Conservation (phyloP, 2,888 invertebrate species). For the Clitarchus hookeri region DNA sequence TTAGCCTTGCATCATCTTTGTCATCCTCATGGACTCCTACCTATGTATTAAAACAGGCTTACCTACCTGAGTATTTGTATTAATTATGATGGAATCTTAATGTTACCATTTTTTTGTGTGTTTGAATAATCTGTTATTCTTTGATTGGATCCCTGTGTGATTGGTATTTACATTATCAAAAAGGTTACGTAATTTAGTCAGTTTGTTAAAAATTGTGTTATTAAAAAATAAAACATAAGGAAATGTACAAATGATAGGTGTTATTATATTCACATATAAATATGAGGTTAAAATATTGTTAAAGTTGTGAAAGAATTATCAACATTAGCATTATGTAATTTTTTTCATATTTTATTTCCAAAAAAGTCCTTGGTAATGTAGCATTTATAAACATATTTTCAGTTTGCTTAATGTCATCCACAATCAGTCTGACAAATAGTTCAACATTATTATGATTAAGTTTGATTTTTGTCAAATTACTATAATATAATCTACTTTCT, state of each 20-base stretch:
- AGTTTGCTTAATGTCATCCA: too few relatives aligned
- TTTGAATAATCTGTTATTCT: neutral
- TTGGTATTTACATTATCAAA: neutral
- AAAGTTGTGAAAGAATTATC: neutral
- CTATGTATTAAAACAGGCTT: neutral
- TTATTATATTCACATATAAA: neutral
- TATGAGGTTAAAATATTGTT: constrained; percentile 11
- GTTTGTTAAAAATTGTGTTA: neutral
- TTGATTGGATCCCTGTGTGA: neutral
- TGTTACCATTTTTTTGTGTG: neutral
- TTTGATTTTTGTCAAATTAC: too few relatives aligned
- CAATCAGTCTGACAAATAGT: too few relatives aligned
- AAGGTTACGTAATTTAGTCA: neutral
- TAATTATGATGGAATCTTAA: neutral
- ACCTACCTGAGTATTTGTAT: neutral
- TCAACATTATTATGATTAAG: too few relatives aligned
- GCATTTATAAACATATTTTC: neutral
- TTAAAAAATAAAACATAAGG: neutral
- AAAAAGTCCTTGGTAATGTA: neutral
- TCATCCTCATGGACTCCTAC: neutral
- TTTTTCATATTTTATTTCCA: neutral
- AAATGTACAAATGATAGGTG: constrained; percentile 14
- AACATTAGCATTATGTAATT: neutral
- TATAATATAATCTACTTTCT: neutral
- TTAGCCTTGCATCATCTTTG: neutral